Evolutionary conservation across 2,888 invertebrate species (phyloP).

Genomic region (Drosophila tanythrix): DNA sequence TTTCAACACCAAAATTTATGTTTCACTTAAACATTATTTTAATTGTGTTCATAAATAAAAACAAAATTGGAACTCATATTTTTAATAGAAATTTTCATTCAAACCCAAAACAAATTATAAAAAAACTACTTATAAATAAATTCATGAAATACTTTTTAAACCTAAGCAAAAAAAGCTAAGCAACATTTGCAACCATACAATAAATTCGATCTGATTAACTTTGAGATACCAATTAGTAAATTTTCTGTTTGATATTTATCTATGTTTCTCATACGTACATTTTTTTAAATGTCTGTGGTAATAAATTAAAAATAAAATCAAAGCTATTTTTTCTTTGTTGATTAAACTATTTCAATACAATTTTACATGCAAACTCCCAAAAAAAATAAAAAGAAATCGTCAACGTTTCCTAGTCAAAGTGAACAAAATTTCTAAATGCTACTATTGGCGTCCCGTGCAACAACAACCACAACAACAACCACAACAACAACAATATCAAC

Average conservation of each 20-base stretch:
- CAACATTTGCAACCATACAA: conserved; percentile 21
- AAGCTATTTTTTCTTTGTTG: conserved; percentile 1
- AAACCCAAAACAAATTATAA: conserved; percentile 12
- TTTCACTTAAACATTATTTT: conserved; percentile 10
- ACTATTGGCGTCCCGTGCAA: conserved; percentile 66
- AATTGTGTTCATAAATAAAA: conserved; percentile 11
- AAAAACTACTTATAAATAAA: conserved; percentile 19
- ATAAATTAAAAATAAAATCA: neutral
- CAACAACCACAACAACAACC: conserved; percentile 34
- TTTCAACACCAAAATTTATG: neutral
- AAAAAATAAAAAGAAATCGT: conserved; percentile 32
- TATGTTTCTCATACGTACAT: conserved; percentile 11
- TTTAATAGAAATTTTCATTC: conserved; percentile 12
- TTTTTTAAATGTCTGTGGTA: conserved; percentile 19
- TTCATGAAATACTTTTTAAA: conserved; percentile 39
- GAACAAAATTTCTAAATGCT: conserved; percentile 57
- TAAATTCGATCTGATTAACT: conserved; percentile 10
- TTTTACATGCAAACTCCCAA: conserved; percentile 4
- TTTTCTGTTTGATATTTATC: neutral
- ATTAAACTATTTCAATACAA: conserved; percentile 16
- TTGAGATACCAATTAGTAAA: conserved; percentile 3
- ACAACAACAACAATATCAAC: conserved; percentile 36
- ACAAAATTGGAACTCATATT: neutral
- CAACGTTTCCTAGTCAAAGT: conserved; percentile 58
- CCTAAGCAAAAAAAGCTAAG: conserved; percentile 18